These are phyloP conservation scores for Lipotes vexillifer DNA, from an alignment of 2,113 vertebrate species.

Conservation along the genomic window DNA sequence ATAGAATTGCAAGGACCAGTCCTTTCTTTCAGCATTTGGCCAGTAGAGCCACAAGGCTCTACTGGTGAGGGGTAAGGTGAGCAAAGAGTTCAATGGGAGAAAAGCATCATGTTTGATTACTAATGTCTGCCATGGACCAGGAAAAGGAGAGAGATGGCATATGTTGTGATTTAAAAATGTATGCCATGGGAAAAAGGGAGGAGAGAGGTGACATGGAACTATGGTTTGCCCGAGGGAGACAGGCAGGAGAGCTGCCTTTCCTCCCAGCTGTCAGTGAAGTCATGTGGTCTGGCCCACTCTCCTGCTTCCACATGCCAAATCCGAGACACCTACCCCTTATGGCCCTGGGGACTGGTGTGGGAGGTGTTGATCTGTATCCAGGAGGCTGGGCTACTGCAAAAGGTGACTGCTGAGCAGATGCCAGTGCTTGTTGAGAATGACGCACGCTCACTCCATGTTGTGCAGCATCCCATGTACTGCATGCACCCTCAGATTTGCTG, in stretches of 20 bases:
- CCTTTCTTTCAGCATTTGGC: neutral
- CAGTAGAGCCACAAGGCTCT: neutral
- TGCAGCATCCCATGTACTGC: neutral
- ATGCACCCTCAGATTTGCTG: neutral
- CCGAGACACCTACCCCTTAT: neutral
- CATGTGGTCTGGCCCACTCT: neutral
- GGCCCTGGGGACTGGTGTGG: neutral
- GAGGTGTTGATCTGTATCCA: neutral
- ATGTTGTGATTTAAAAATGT: neutral
- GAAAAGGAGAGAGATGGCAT: neutral
- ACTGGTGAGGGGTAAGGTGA: neutral
- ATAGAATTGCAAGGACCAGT: neutral
- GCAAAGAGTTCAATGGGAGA: neutral
- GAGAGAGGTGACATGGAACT: neutral
- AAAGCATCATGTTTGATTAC: neutral
- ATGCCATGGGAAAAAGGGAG: neutral
- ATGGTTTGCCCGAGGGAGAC: neutral
- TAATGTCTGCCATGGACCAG: neutral
- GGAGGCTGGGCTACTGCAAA: neutral
- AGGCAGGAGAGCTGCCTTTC: neutral
- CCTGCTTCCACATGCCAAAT: neutral
- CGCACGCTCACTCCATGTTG: accelerated
- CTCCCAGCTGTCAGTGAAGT: neutral
- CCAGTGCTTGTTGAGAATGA: neutral
- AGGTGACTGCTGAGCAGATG: neutral